Evolutionary conservation across 2,113 vertebrate species (phyloP).

Genomic region (Calonectris borealis): DNA sequence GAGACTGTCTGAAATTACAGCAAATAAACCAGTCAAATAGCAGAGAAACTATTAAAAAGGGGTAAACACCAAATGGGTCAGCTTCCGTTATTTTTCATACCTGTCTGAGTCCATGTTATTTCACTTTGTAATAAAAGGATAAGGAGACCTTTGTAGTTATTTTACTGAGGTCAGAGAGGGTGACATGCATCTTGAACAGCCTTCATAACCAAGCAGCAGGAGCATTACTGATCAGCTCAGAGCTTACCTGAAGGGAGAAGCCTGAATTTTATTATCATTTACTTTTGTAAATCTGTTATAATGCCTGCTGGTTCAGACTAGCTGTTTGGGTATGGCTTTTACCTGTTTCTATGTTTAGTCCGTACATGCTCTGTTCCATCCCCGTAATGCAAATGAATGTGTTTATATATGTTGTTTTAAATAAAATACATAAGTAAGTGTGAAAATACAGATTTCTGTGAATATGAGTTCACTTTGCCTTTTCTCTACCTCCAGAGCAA

Average conservation of each 20-base stretch:
- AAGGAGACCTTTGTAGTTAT: neutral
- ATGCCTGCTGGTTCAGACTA: neutral
- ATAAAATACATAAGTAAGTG: neutral
- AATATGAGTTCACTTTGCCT: neutral
- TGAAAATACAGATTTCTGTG: neutral
- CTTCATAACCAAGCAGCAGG: neutral
- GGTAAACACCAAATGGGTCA: neutral
- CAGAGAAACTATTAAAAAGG: neutral
- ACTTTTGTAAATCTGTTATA: neutral
- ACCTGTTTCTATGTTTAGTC: neutral
- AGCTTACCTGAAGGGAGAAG: constrained; percentile 5
- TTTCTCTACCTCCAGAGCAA: constrained; percentile 11
- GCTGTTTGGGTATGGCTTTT: neutral
- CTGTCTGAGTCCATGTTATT: neutral
- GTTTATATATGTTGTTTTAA: neutral
- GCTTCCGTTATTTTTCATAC: neutral
- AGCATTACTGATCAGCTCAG: neutral
- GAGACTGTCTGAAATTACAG: neutral
- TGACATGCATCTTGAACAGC: neutral
- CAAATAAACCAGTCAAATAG: neutral
- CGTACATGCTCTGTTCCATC: fast-evolving
- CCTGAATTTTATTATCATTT: neutral
- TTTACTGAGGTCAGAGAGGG: neutral
- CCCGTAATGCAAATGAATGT: neutral
- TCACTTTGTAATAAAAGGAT: neutral